Evolutionary conservation across 2,888 invertebrate genomes (phyloP), one percentile per base, ranked within the genome.

Genomic region (Phytoseiulus persimilis): DNA sequence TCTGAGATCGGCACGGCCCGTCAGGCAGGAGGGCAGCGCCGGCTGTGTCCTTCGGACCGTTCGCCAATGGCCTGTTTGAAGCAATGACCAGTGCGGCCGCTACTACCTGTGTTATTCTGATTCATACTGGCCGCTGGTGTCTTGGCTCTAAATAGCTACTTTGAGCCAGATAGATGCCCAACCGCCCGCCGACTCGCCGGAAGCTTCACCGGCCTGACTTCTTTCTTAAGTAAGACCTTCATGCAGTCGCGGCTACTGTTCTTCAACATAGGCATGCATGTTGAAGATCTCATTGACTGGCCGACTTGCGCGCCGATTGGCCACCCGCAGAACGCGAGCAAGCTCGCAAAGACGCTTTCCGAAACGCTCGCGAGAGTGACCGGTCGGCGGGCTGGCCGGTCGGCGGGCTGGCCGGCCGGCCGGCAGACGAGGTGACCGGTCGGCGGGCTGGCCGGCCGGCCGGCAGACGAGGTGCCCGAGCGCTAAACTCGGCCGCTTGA

Each of bases 41-140:
- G 23, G 65, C 65, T 65, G 65, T 65, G 65, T 65, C 65, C 65
- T 65, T 65, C 65, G 65, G 65, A 65, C 65, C 65, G 14, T 65
- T 65, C 65, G 65, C 65, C 65, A 65, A 65, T 65, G 65, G 65
- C 65, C 65, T 65, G 65, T 65, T 65, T 65, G 65, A 65, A 65
- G 65, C 65, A 65, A 65, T 65, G 65, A 65, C 65, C 65, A 65
- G 65, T 65, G 65, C 65, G 65, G 65, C 65, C 65, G 65, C 65
- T 65, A 65, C 65, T 65, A 65, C 65, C 65, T 65, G 65, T 65
- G 65, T 65, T 65, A 65, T 65, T 65, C 65, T 65, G 65, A 65
- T 65, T 65, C 65, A 65, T 65, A 65, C 65, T 65, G 65, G 65
- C 65, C 65, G 65, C 65, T 65, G 11, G 65, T 65, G 65, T 65